These are phyloP conservation scores for Porites divaricata DNA, from an alignment of 92 coral and sea anemone species.

Conservation along the genomic window DNA sequence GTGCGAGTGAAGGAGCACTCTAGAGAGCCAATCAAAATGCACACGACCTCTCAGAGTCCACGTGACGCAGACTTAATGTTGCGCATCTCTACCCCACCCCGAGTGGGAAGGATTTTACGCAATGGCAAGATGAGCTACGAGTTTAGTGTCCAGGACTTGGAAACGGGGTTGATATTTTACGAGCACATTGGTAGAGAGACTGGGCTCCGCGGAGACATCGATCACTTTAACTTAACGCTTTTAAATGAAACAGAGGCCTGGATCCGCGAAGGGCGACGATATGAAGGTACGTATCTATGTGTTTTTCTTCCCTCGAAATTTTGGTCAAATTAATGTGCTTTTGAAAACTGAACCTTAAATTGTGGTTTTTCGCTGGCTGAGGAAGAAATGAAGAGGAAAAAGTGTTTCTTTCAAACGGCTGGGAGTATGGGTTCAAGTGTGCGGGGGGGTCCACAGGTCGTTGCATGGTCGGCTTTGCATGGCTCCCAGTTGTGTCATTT, in stretches of 20 bases:
- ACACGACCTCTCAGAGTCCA: conserved; percentile 51
- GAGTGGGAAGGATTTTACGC: conserved; percentile 87
- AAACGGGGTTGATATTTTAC: conserved; percentile 79
- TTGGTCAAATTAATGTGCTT: no score
- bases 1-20: conserved; percentile 90
- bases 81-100: conserved; percentile 85
- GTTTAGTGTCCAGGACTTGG: conserved; percentile 82
- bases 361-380: no score
- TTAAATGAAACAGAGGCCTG: conserved; percentile 69
- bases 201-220: conserved; percentile 88
- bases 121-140: conserved; percentile 64
- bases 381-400: no score
- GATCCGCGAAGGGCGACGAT: conserved; percentile 68
- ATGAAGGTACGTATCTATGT: conserved; percentile 56
- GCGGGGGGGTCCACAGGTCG: no score
- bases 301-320: not conserved
- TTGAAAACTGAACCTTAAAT: no score
- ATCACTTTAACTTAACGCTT: conserved; percentile 84
- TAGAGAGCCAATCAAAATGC: conserved; percentile 69
- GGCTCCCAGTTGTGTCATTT: no score
- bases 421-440: no score
- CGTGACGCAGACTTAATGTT: conserved; percentile 68
- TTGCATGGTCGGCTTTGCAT: no score
- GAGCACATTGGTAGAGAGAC: conserved; percentile 95
- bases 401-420: no score